A percentile compares a stretch with the other conserved stretches of the same genome.
phyloP scores from a whole-genome alignment of 64 coral and sea anemone species.

The Hydrozoanthus tunicans region DNA sequence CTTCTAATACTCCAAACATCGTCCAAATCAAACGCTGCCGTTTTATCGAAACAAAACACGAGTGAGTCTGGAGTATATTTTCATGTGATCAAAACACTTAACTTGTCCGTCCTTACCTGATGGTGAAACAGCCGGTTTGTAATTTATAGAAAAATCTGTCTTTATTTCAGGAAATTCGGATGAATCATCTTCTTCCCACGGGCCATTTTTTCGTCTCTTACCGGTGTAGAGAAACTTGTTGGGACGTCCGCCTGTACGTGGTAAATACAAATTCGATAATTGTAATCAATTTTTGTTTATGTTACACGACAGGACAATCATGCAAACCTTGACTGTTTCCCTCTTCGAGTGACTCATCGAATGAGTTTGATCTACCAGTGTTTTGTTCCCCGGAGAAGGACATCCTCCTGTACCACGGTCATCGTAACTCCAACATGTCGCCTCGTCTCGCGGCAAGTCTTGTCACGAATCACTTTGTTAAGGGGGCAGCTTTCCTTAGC shows the following conservation, averaged over 20 bases:
- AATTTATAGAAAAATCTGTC: slow-evolving; percentile 33
- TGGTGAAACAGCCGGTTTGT: slow-evolving; percentile 63
- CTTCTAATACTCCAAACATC: slow-evolving; percentile 88
- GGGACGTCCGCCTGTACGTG: slow-evolving; percentile 61
- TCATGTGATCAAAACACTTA: background rate
- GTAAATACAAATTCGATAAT: background rate
- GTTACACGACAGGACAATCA: background rate
- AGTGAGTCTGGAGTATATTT: background rate
- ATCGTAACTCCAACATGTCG: slow-evolving; percentile 13
- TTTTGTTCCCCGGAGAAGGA: slow-evolving; percentile 37
- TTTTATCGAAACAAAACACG: slow-evolving; percentile 11
- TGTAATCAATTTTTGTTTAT: background rate
- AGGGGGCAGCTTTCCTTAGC: slow-evolving; percentile 8
- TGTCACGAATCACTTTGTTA: background rate
- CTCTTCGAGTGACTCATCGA: background rate
- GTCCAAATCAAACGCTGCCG: slow-evolving; percentile 74
- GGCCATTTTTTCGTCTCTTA: slow-evolving; percentile 62
- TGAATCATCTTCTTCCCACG: slow-evolving; percentile 66
- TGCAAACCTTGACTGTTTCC: slow-evolving; percentile 10
- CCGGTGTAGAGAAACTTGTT: slow-evolving; percentile 84
- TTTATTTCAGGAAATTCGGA: slow-evolving; percentile 56
- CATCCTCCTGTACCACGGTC: slow-evolving; percentile 19
- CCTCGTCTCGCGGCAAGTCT: background rate
- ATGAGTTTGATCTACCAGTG: slow-evolving; percentile 22
- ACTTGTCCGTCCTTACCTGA: slow-evolving; percentile 51